Conservation (phyloP, 2,888 invertebrate species). For the Chydorus sphaericus region DNA sequence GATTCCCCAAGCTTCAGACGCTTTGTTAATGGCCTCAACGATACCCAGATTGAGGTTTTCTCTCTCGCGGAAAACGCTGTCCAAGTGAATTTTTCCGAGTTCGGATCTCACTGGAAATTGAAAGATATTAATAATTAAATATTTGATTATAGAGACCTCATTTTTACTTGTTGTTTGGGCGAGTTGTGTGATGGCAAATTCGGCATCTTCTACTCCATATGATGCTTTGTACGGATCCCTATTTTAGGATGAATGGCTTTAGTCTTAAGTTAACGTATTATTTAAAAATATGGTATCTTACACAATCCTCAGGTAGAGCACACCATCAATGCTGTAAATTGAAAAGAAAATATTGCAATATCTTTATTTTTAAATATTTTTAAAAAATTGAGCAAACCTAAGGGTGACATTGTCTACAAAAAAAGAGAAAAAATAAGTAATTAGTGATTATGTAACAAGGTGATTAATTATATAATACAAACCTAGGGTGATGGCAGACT, state of each 20-base stretch:
- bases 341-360: too few species aligned
- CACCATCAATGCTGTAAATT: slow-evolving; percentile 96
- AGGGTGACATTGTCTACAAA: slow-evolving; percentile 82
- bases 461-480: slow-evolving; percentile 17
- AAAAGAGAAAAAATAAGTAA: background rate
- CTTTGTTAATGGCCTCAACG: slow-evolving; percentile 93
- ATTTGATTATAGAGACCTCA: slow-evolving; percentile 44
- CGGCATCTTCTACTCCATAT: slow-evolving; percentile 97
- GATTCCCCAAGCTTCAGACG: slow-evolving; percentile 96
- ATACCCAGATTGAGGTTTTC: slow-evolving; percentile 89
- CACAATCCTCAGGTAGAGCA: slow-evolving; percentile 80
- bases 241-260: too few species aligned
- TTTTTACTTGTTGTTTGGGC: slow-evolving; percentile 99
- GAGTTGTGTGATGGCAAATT: slow-evolving; percentile 95
- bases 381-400: too few species aligned
- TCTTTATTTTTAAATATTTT: too few species aligned
- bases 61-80: slow-evolving; percentile 91
- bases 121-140: background rate
- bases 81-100: slow-evolving; percentile 89
- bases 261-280: too few species aligned
- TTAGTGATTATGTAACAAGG: background rate
- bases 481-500: slow-evolving; percentile 88
- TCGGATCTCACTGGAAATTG: slow-evolving; percentile 48
- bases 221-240: slow-evolving; percentile 91
- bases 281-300: too few species aligned